phyloP scores from a whole-genome alignment of 1,140 invertebrate genomes.

The Drosophila paulistorum region DNA sequence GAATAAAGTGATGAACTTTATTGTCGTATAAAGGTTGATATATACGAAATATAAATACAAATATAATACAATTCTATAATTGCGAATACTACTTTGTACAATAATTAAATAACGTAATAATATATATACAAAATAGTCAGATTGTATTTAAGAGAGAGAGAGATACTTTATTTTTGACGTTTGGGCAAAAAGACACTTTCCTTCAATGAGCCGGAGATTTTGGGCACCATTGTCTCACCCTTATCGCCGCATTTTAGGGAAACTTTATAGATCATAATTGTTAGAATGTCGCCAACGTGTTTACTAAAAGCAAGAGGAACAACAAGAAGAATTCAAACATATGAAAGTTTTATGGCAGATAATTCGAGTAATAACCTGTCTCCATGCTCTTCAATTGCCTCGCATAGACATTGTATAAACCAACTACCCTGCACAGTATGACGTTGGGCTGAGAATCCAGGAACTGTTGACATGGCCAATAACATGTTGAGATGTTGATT shows the following conservation, averaged over 20 bases:
- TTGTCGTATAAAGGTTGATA: no score
- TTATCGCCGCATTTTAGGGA: slow-evolving; percentile 53
- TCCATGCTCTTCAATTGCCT: slow-evolving; percentile 44
- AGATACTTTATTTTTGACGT: no score
- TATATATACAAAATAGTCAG: no score
- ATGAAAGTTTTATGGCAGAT: neutral
- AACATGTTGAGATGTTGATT: slow-evolving; percentile 61
- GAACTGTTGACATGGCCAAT: slow-evolving; percentile 72
- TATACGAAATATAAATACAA: no score
- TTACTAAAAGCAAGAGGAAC: slow-evolving; percentile 29
- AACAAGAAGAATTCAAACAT: neutral
- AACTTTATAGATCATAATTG: slow-evolving; percentile 51
- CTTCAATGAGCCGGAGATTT: slow-evolving; percentile 28
- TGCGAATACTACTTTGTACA: no score
- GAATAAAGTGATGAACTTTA: no score
- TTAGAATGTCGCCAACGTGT: slow-evolving; percentile 74
- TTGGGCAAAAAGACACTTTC: slow-evolving; percentile 57
- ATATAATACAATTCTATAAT: no score
- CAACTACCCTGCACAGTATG: slow-evolving; percentile 72
- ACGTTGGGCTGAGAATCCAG: slow-evolving; percentile 62
- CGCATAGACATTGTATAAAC: slow-evolving; percentile 76
- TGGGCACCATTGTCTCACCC: slow-evolving; percentile 63
- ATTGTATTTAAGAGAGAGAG: no score
- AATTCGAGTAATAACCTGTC: slow-evolving; percentile 45
- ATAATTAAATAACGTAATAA: no score